A percentile compares a stretch with the other conserved stretches of the same genome.
These are phyloP conservation scores for Limnodromus scolopaceus DNA, from an alignment of 2,797 vertebrate species.

Conservation along the genomic window DNA sequence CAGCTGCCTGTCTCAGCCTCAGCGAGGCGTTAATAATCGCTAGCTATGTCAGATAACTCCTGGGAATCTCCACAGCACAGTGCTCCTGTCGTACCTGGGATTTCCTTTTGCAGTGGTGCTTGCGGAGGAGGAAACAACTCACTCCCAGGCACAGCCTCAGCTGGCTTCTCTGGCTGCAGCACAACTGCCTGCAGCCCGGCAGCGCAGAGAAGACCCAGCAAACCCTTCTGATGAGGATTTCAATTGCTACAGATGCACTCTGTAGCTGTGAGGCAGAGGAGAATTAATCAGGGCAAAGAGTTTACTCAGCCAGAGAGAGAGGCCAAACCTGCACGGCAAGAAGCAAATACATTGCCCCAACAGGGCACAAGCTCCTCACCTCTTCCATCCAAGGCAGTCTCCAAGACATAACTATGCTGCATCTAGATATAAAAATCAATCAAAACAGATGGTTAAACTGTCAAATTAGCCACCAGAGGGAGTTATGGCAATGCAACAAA, in stretches of 20 bases:
- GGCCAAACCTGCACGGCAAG: not conserved
- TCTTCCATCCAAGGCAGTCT: not conserved
- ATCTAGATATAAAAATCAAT: not conserved
- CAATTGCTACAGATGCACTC: not conserved
- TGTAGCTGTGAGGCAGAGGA: not conserved
- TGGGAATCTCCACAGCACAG: rapidly evolving
- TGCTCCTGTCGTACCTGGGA: not conserved
- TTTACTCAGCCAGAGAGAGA: not conserved
- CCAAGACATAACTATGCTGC: not conserved
- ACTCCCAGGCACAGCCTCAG: not conserved
- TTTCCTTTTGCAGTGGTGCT: not conserved
- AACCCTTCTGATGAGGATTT: not conserved
- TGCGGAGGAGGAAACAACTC: not conserved
- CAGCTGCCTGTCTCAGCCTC: not conserved
- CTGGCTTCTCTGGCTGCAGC: not conserved
- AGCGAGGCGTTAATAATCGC: not conserved
- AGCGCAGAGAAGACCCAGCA: not conserved
- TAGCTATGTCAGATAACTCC: not conserved
- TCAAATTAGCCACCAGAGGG: slow-evolving; percentile 46
- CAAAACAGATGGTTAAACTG: not conserved
- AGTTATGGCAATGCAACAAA: not conserved
- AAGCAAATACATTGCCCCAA: not conserved
- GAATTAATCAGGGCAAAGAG: not conserved
- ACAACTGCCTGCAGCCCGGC: not conserved
- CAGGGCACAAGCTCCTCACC: not conserved